phyloP scores from a whole-genome alignment of 2,888 invertebrate species.

The Eubasilissa splendida region DNA sequence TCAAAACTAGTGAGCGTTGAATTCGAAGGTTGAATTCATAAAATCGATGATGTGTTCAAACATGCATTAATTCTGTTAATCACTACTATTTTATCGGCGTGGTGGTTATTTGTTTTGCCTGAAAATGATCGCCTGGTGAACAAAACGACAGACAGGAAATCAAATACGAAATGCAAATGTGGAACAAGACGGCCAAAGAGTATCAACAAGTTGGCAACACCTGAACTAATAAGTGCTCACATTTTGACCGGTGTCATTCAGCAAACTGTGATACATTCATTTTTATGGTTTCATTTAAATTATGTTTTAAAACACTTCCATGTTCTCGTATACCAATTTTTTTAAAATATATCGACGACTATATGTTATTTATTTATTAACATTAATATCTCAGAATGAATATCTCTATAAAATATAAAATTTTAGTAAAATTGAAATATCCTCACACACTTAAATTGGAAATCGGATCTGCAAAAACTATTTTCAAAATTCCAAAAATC shows the following conservation, averaged over 20 bases:
- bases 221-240: conserved; percentile 34
- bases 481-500: too few species aligned
- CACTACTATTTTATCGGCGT: conserved; percentile 30
- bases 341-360: too few species aligned
- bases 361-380: too few species aligned
- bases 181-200: conserved; percentile 40
- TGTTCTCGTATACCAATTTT: too few species aligned
- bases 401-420: too few species aligned
- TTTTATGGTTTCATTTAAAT: too few species aligned
- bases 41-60: conserved; percentile 22
- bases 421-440: too few species aligned
- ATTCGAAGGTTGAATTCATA: conserved; percentile 27
- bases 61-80: conserved; percentile 25
- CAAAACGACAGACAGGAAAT: conserved; percentile 43
- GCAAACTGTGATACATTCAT: not conserved
- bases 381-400: too few species aligned
- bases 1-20: not conserved
- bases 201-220: conserved; percentile 2
- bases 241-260: conserved; percentile 48
- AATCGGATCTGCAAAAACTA: too few species aligned
- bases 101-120: conserved; percentile 24
- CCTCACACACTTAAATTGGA: too few species aligned
- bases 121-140: conserved; percentile 34
- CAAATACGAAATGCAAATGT: conserved; percentile 31
- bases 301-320: too few species aligned